These are phyloP conservation scores for Ypsolopha sequella DNA, from an alignment of 2,888 invertebrate genomes.

Conservation along the genomic window DNA sequence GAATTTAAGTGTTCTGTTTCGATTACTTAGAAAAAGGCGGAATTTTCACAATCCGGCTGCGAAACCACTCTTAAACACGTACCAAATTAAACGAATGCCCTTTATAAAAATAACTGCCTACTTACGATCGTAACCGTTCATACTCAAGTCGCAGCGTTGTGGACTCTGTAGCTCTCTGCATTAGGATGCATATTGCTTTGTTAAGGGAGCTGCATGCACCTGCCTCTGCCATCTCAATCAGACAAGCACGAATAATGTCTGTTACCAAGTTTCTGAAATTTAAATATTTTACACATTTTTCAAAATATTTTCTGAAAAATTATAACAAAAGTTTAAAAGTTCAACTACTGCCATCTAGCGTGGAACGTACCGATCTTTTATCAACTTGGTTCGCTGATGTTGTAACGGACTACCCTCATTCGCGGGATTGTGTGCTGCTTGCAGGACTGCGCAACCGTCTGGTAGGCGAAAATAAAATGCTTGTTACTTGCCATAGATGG, in stretches of 20 bases:
- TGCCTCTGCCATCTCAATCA: slow-evolving; percentile 35
- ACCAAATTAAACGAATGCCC: too few species aligned
- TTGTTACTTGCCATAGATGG: slow-evolving; percentile 24
- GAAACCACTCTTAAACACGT: too few species aligned
- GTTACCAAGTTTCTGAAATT: slow-evolving; percentile 31
- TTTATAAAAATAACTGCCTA: too few species aligned
- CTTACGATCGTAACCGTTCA: slow-evolving; percentile 29
- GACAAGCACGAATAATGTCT: slow-evolving; percentile 30
- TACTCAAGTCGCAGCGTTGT: slow-evolving; percentile 20
- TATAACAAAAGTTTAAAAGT: too few species aligned
- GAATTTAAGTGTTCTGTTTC: too few species aligned
- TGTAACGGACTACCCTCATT: slow-evolving; percentile 7
- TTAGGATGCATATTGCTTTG: slow-evolving; percentile 23
- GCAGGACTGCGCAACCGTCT: slow-evolving; percentile 39
- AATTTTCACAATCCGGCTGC: too few species aligned
- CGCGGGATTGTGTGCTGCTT: slow-evolving; percentile 16
- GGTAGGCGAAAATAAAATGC: background rate
- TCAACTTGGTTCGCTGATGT: slow-evolving; percentile 33
- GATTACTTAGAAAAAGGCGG: too few species aligned
- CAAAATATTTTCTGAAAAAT: too few species aligned
- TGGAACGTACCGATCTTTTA: slow-evolving; percentile 38
- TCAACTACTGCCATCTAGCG: slow-evolving; percentile 27
- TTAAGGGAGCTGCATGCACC: slow-evolving; percentile 30
- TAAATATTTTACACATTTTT: background rate
- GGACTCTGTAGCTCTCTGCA: slow-evolving; percentile 21